Evolutionary conservation across 2,113 vertebrate species (phyloP).

Genomic region (Polypterus bichir): DNA sequence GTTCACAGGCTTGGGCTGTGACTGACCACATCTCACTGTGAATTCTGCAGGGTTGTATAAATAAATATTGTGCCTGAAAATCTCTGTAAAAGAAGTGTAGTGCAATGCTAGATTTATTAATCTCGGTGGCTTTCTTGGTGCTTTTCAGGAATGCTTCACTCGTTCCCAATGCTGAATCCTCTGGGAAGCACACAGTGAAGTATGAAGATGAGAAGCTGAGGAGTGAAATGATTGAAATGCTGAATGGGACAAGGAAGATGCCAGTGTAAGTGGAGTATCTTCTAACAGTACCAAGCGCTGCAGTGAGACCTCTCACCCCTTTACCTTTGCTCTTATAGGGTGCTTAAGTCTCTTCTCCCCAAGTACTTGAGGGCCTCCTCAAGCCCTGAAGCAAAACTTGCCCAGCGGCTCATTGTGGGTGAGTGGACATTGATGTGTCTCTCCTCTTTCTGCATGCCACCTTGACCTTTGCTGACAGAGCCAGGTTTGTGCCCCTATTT

Average conservation of each 20-base stretch:
- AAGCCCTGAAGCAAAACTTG: conserved; percentile 45
- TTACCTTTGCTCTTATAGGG: conserved; percentile 21
- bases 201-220: conserved; percentile 34
- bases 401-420: conserved; percentile 31
- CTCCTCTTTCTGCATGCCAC: neutral
- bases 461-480: conserved; percentile 1
- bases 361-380: conserved; percentile 39
- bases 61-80: no score
- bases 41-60: no score
- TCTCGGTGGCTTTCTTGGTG: neutral
- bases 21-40: no score
- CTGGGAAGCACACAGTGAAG: conserved; percentile 46
- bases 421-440: conserved; percentile 11
- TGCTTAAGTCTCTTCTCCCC: conserved; percentile 39
- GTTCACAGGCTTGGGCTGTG: no score
- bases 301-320: neutral
- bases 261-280: conserved; percentile 39
- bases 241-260: conserved; percentile 36
- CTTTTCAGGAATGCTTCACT: conserved; percentile 49
- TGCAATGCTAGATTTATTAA: neutral
- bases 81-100: no score
- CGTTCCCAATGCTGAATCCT: conserved; percentile 42
- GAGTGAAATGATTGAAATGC: conserved; percentile 46
- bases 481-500: neutral
- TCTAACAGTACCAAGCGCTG: neutral